phyloP scores from a whole-genome alignment of 2,113 vertebrate genomes.

The Myxocyprinus asiaticus region DNA sequence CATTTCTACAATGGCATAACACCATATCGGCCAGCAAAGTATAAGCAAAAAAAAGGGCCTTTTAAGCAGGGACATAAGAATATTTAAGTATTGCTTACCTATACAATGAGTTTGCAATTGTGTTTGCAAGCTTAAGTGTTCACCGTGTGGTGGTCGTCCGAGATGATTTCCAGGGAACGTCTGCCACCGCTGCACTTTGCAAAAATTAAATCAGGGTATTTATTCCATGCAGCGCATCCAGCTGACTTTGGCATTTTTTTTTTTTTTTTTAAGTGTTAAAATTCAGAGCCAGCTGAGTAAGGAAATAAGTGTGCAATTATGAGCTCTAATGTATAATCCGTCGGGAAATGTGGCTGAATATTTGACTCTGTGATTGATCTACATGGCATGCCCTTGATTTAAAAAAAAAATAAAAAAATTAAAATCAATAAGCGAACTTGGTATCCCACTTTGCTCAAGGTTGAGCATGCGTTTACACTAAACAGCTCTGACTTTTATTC shows the following conservation, averaged over 20 bases:
- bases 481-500: slow-evolving; percentile 25
- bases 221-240: neutral
- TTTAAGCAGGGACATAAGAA: no score
- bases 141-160: neutral
- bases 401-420: neutral
- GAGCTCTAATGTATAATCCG: slow-evolving; percentile 3
- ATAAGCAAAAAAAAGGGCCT: no score
- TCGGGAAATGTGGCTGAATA: neutral
- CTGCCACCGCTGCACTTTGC: neutral
- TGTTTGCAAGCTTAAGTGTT: no score
- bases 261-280: neutral
- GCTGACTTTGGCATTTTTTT: slow-evolving; percentile 7
- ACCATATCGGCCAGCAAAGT: no score
- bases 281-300: slow-evolving; percentile 9
- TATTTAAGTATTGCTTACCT: no score
- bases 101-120: no score
- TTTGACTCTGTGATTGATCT: neutral
- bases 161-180: no score
- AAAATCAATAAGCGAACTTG: neutral
- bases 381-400: neutral
- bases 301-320: neutral
- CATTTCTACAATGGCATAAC: no score
- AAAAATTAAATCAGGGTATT: neutral
- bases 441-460: neutral
- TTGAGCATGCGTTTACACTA: neutral